Percentiles rank a stretch among this genome's conserved stretches.
phyloP scores from a whole-genome alignment of 1,140 invertebrate species.

The Archivesica marissinica region DNA sequence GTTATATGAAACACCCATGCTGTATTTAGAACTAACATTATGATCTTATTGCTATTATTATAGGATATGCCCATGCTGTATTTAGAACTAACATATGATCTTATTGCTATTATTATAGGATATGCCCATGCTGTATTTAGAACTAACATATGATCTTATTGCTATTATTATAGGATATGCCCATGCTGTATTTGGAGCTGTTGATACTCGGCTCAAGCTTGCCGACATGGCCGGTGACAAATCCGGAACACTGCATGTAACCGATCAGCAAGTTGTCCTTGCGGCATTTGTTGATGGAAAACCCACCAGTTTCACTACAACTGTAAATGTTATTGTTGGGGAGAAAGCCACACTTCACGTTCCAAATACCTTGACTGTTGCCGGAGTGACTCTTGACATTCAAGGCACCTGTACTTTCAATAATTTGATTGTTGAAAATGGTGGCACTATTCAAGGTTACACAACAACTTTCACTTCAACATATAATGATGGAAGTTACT shows the following conservation, averaged over 20 bases:
- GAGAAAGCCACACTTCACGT: slow-evolving; percentile 69
- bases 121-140: slow-evolving; percentile 70
- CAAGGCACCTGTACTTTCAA: slow-evolving; percentile 73
- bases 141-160: neutral
- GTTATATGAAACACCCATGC: slow-evolving; percentile 70
- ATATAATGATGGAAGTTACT: slow-evolving; percentile 67
- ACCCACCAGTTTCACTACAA: slow-evolving; percentile 58
- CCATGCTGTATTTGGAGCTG: slow-evolving; percentile 60
- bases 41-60: neutral
- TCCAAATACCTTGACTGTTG: slow-evolving; percentile 71
- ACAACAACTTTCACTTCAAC: slow-evolving; percentile 69
- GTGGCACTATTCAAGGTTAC: slow-evolving; percentile 65
- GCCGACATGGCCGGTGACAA: slow-evolving; percentile 70
- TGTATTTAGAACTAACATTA: slow-evolving; percentile 54
- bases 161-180: slow-evolving; percentile 70
- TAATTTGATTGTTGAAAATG: slow-evolving; percentile 70
- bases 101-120: slow-evolving; percentile 60
- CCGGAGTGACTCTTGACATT: slow-evolving; percentile 65
- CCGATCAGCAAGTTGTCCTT: slow-evolving; percentile 65
- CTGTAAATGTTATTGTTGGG: slow-evolving; percentile 69
- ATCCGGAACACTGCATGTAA: slow-evolving; percentile 68
- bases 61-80: slow-evolving; percentile 71
- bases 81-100: slow-evolving; percentile 39
- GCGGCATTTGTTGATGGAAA: slow-evolving; percentile 71
- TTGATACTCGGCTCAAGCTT: slow-evolving; percentile 55